Base-by-base conservation (phyloP, 1,140 invertebrate genomes). In the Pseudomyrmex gracilis region DNA sequence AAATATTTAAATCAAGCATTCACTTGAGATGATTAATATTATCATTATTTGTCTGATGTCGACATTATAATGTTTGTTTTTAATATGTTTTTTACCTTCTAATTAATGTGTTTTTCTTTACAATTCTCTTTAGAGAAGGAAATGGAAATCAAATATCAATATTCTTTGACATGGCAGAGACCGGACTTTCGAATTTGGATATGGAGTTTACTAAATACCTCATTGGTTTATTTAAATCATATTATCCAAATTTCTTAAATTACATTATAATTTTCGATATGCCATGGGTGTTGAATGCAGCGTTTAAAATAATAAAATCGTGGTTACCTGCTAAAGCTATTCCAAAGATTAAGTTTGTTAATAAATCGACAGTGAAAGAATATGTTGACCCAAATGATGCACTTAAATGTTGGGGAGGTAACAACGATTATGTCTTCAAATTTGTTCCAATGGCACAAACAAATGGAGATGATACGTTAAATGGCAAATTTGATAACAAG, bases 201-300 rank as follows among this genome's bases (percentile, higher is more conserved):
- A 96, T 98, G 96, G 97, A 98, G 20, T 96, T 98, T 82, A 97
- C 96, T 0, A 97, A 97, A 90, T 98, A 98, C 88, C 94, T 99
- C 71, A 98, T 99, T 82, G 96, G 95, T 45, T 95, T 98, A 43
- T 98, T 98, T 90, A 98, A 99, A 93, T 94, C 95, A 49, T 98
- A 99, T 92, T 99, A 99, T 94, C 98, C 98, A 10, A 97, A 96
- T 94, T 96, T 97, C 92, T 93, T 98, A 80, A 99, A 98, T 92
- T 98, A 98, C 91, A 98, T 99, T 83, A 95, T 99, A 57, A 97
- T 99, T 71, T 98, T 96, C 94, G 98, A 99, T 93, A 98, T 99
- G 97, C 97, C 98, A 4, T 99, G 98, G 98, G 96, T 99, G 9
- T 94, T 99, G 73, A 98, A 97, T 93, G 97, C 98, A 88, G 97